phyloP scores from a whole-genome alignment of 2,888 invertebrate genomes.

The Therioaphis trifolii region DNA sequence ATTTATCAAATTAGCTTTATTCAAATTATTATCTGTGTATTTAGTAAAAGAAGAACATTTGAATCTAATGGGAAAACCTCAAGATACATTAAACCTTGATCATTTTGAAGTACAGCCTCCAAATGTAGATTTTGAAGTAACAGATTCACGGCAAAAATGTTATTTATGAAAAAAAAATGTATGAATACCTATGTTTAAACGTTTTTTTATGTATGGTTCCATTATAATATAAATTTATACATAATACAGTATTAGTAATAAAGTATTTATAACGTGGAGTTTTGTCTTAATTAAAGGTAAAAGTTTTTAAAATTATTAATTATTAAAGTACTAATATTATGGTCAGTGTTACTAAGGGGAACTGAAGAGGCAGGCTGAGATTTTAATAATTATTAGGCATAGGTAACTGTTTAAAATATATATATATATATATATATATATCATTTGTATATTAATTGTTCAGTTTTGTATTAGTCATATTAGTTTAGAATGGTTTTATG shows the following conservation, averaged over 20 bases:
- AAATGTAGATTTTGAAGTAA: slow-evolving; percentile 52
- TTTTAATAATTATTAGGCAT: neutral
- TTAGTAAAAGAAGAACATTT: slow-evolving; percentile 59
- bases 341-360: slow-evolving; percentile 28
- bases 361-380: neutral
- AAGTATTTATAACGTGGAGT: neutral
- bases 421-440: too few relatives aligned
- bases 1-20: neutral
- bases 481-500: too few relatives aligned
- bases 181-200: neutral
- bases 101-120: slow-evolving; percentile 50
- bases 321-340: slow-evolving; percentile 24
- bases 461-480: too few relatives aligned
- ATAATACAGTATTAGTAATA: slow-evolving; percentile 26
- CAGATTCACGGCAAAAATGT: slow-evolving; percentile 60
- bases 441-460: too few relatives aligned
- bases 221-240: slow-evolving; percentile 4
- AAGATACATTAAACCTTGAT: slow-evolving; percentile 54
- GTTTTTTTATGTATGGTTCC: slow-evolving; percentile 36
- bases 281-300: slow-evolving; percentile 24
- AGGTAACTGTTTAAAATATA: too few relatives aligned
- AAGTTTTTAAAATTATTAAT: slow-evolving; percentile 43
- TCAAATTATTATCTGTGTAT: neutral
- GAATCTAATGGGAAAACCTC: slow-evolving; percentile 49
- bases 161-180: slow-evolving; percentile 40